Base-by-base conservation (phyloP, 2,888 invertebrate genomes). In the Allacma fusca region DNA sequence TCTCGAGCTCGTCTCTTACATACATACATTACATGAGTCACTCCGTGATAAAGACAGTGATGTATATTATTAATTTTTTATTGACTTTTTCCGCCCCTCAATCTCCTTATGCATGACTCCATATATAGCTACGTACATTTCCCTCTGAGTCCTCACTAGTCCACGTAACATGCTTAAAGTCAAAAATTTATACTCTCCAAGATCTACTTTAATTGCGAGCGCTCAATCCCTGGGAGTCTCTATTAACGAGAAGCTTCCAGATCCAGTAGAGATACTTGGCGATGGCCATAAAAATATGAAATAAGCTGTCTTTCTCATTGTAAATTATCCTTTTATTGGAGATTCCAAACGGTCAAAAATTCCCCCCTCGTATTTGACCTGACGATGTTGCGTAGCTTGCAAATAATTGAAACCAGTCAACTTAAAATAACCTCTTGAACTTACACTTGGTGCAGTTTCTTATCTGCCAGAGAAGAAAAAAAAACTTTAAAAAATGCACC, bases 41-140 rank as follows among this genome's bases (percentile, higher is more conserved):
- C 5, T 12, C 23, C 9, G 23, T 62, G 62, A 62, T 24, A 24
- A 62, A 24, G 26, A 12, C 23, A 9, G 59, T 59, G 59, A 59
- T 2, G 24, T 62, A 24, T 62, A 62, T 62, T 62, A 62, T 62
- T 62, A 62, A 62, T 26, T 62, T 62, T 62, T 62, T 62, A 62
- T 62, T 62, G 62, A 24, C 62, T 21, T 62, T 24, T 26, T 26
- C 24, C 62, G 4, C 13, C 13, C 62, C 16, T 9, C 57, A 19
- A 4, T 57, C 62, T n/a, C n/a, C n/a, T n/a, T 62, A n/a, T 50
- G 19, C 50, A 50, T 50, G 2, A 5, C n/a, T 16, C 2, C 50
- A 50, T 50, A 1, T 50, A 5, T 50, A n/a, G n/a, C n/a, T n/a
- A n/a, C n/a, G n/a, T 50, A 50, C n/a, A 12, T 34, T 34, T 34